Base-by-base conservation (phyloP, 1,140 invertebrate species). In the Saccostrea cuccullata region DNA sequence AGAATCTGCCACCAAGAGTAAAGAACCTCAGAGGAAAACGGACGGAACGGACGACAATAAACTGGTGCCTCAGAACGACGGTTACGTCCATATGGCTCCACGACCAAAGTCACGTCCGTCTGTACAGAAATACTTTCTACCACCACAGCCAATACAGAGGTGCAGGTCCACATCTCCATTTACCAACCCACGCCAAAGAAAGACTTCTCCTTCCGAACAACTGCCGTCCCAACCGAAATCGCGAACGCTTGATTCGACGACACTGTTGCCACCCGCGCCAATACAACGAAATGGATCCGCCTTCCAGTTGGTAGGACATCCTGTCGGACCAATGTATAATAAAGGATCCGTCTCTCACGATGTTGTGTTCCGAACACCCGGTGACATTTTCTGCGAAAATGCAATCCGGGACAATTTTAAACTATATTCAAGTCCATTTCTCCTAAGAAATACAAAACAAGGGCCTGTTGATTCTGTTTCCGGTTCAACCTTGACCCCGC, bases 351-450 rank as follows among this genome's bases (percentile, higher is more conserved):
- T 83, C 2, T 55, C 86, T 11, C 36, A 84, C 55, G 60, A 83
- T 15, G 60, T 67, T 4, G 55, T 85, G 13, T 82, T 89, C 20
- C 73, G 67, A n/a, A 87, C 87, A 23, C 84, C 60, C 4, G 86
- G 89, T 17, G 87, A 90, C 55, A 73, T 89, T 40, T 84, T 64
- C 55, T 90, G 82, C 60, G 89, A 91, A 17, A 82, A 87, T 40
- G 91, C 88, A 30, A 89, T 91, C 12, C 23, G 89, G 17, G 91
- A 91, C 3, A 91, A 91, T 82, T 91, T 91, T 23, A 89, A 82
- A n/a, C 47, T 91, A 40, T 90, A 89, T 86, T 56, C 86, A 56
- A 89, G 77, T 88, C 87, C 87, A 5, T 90, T 90, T 85, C 67
- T 90, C n/a, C 5, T 86, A 26, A 70, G 77, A 26, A 87, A 77